A percentile compares a stretch with the other conserved stretches of the same genome.
Evolutionary conservation across 2,888 invertebrate species (phyloP).

Genomic region (Nasonia oneida): DNA sequence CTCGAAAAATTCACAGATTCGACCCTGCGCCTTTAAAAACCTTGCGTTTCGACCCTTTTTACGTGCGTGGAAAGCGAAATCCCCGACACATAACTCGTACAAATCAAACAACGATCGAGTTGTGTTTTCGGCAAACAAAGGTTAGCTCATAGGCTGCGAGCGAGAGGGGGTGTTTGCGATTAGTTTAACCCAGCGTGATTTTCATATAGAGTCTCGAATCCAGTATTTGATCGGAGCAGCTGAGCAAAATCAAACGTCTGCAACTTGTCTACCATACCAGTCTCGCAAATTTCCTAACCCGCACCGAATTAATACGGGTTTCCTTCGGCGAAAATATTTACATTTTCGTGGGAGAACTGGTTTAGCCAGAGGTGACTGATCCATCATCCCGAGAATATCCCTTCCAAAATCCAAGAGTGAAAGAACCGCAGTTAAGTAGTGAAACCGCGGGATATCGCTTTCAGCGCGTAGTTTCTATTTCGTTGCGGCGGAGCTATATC

Average conservation of each 20-base stretch:
- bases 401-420: slow-evolving; percentile 34
- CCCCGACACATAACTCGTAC: too few relatives aligned
- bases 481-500: not conserved
- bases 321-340: not conserved
- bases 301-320: too few relatives aligned
- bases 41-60: too few relatives aligned
- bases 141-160: not conserved
- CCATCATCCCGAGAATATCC: not conserved
- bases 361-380: slow-evolving; percentile 6
- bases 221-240: not conserved
- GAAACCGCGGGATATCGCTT: not conserved
- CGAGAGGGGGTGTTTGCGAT: not conserved
- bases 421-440: slow-evolving; percentile 22
- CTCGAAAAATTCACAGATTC: not conserved
- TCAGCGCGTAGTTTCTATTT: slow-evolving; percentile 48
- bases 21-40: too few relatives aligned
- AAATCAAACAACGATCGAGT: too few relatives aligned
- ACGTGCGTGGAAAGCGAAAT: too few relatives aligned
- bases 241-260: not conserved
- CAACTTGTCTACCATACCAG: too few relatives aligned
- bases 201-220: not conserved
- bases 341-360: not conserved
- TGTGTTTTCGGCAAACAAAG: not conserved
- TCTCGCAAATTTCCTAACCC: too few relatives aligned
- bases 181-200: not conserved